A percentile compares a stretch with the other conserved stretches of the same genome.
These are phyloP conservation scores for Meandrusa payeni DNA, from an alignment of 2,888 invertebrate species.

Conservation along the genomic window DNA sequence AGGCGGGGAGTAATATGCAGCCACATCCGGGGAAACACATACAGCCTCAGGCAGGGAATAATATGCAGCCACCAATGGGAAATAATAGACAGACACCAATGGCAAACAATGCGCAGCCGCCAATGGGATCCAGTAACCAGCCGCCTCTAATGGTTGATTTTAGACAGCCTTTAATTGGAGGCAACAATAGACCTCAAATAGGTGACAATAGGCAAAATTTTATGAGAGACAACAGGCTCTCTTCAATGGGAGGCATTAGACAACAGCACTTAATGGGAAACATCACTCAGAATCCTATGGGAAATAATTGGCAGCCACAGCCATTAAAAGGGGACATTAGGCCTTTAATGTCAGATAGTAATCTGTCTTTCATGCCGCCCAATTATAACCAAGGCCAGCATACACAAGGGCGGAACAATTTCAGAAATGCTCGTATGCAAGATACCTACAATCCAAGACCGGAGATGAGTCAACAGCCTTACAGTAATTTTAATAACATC, in stretches of 20 bases:
- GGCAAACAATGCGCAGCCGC: slow-evolving; percentile 1
- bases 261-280: not conserved
- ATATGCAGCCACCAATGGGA: not conserved
- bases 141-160: not conserved
- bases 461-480: slow-evolving; percentile 16
- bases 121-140: slow-evolving; percentile 2
- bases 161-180: slow-evolving; percentile 1
- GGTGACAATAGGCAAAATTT: slow-evolving; percentile 1
- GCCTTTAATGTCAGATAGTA: slow-evolving; percentile 6
- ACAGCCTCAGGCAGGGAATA: not conserved
- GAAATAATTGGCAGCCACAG: slow-evolving; percentile 6
- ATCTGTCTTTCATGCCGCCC: not conserved
- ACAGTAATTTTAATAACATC: slow-evolving; percentile 7
- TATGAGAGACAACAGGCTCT: not conserved
- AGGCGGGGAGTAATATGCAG: not conserved
- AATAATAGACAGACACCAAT: slow-evolving; percentile 3
- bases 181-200: not conserved
- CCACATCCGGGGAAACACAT: not conserved
- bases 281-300: not conserved
- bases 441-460: slow-evolving; percentile 9
- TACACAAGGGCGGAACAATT: slow-evolving; percentile 7
- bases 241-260: not conserved
- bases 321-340: too few species aligned
- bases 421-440: slow-evolving; percentile 6
- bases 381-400: slow-evolving; percentile 16